Conservation (phyloP, 2,888 invertebrate species). For the Pandemis heparana region DNA sequence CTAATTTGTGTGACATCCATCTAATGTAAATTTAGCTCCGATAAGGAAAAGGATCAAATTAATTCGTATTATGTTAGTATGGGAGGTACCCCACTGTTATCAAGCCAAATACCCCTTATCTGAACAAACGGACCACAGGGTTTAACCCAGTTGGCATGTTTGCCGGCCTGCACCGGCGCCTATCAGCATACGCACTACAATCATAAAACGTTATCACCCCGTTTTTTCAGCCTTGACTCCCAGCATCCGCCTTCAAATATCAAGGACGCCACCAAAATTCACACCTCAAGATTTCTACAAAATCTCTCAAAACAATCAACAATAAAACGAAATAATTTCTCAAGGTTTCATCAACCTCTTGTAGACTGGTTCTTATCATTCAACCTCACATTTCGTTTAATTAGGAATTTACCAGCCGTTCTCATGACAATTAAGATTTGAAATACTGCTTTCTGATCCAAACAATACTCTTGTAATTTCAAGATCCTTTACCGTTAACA, state of each 20-base stretch:
- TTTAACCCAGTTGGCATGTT: conserved; percentile 70
- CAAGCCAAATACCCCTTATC: conserved; percentile 53
- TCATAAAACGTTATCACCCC: conserved; percentile 66
- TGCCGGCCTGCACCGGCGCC: conserved; percentile 53
- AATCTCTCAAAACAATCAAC: conserved; percentile 48
- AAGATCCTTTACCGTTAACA: conserved; percentile 44
- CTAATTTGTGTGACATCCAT: background rate
- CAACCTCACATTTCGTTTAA: conserved; percentile 48
- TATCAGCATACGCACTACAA: conserved; percentile 55
- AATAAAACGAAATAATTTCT: conserved; percentile 56
- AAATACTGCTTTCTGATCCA: conserved; percentile 42
- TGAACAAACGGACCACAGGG: conserved; percentile 57
- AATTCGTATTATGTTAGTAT: background rate
- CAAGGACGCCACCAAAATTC: conserved; percentile 43
- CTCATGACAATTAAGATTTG: conserved; percentile 51
- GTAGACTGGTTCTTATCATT: conserved; percentile 53
- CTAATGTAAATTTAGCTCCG: background rate
- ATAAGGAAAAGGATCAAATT: conserved; percentile 1
- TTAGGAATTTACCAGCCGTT: conserved; percentile 50
- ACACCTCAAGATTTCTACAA: conserved; percentile 33
- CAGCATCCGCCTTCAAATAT: conserved; percentile 62
- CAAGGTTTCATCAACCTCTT: conserved; percentile 63
- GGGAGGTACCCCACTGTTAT: conserved; percentile 45
- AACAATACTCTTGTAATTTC: conserved; percentile 37
- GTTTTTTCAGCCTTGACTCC: conserved; percentile 69